Evolutionary conservation across 1,140 invertebrate species (phyloP), one percentile per base, ranked within the genome.

Genomic region (Leptonema lineaticorne): DNA sequence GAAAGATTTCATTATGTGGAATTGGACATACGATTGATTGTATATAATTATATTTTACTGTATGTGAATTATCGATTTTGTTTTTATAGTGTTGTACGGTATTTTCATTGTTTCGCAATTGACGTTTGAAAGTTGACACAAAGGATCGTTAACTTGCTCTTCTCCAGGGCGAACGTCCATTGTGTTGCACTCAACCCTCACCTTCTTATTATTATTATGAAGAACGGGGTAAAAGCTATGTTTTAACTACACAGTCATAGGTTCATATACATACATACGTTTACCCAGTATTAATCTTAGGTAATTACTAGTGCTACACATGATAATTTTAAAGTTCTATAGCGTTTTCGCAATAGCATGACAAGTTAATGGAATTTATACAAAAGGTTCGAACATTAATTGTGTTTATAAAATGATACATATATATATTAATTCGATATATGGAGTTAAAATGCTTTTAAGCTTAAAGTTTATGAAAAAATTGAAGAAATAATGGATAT

Each of bases 301-400:
- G 63, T 66, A 70, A 70, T 70, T 70, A 70, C 57, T n/a, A n/a
- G n/a, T 45, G 48, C 65, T 70, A 62, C 58, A 67, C 64, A 64
- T 65, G 64, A 57, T 45, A 67, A 70, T 70, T 58, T 69, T 64
- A 64, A 50, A 64, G 62, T 64, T 64, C 37, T 59, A 16, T 30
- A 5, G 26, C 56, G 18, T 48, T 7, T 18, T 45, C 53, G 30
- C 57, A 59, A 45, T 59, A 56, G 27, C 57, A 59, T 27, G 58
- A 56, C 58, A 60, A 68, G 63, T 60, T 68, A 68, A 63, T 53
- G 67, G 58, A 50, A 59, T 46, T 68, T 68, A 63, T 45, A n/a
- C n/a, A n/a, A n/a, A n/a, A n/a, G n/a, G n/a, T n/a, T n/a, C n/a
- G n/a, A n/a, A n/a, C n/a, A n/a, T n/a, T n/a, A n/a, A n/a, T n/a